phyloP scores from a whole-genome alignment of 2,888 invertebrate species.

The Augochlorella aurata region DNA sequence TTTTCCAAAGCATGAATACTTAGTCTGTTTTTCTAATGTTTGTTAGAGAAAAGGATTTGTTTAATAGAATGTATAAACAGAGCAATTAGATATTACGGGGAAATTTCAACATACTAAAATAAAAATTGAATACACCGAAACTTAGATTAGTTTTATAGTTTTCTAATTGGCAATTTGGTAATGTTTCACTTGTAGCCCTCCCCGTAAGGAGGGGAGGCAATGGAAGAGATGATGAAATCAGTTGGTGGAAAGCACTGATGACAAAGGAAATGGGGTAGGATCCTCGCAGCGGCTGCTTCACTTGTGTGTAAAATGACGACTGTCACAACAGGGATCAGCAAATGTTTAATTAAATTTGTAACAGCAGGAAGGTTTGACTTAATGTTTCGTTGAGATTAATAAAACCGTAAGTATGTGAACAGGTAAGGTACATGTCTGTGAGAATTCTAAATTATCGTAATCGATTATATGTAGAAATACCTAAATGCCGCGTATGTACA shows the following conservation, averaged over 20 bases:
- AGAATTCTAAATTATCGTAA: constrained; percentile 14
- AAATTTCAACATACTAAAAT: constrained; percentile 63
- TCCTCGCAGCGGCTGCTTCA: constrained; percentile 53
- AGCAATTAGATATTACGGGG: constrained; percentile 54
- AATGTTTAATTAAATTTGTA: constrained; percentile 66
- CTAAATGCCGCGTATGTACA: neutral
- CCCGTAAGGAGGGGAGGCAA: constrained; percentile 81
- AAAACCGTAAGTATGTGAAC: constrained; percentile 74
- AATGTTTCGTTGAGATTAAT: constrained; percentile 44
- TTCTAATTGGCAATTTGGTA: constrained; percentile 81
- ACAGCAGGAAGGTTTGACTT: constrained; percentile 65
- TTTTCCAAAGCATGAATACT: constrained; percentile 23
- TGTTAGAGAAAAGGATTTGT: constrained; percentile 24
- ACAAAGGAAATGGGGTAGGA: constrained; percentile 47
- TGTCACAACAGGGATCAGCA: constrained; percentile 58
- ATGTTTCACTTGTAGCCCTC: constrained; percentile 82
- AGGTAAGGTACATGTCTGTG: constrained; percentile 73
- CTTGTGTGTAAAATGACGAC: constrained; percentile 56
- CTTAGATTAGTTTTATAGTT: constrained; percentile 56
- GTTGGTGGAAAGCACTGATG: constrained; percentile 63
- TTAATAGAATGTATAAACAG: constrained; percentile 28
- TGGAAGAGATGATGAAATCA: constrained; percentile 68
- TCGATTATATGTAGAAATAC: neutral
- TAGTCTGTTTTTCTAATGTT: constrained; percentile 1
- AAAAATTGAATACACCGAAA: constrained; percentile 64